phyloP scores from a whole-genome alignment of 2,888 invertebrate genomes.

The Tricholauxania praeusta region DNA sequence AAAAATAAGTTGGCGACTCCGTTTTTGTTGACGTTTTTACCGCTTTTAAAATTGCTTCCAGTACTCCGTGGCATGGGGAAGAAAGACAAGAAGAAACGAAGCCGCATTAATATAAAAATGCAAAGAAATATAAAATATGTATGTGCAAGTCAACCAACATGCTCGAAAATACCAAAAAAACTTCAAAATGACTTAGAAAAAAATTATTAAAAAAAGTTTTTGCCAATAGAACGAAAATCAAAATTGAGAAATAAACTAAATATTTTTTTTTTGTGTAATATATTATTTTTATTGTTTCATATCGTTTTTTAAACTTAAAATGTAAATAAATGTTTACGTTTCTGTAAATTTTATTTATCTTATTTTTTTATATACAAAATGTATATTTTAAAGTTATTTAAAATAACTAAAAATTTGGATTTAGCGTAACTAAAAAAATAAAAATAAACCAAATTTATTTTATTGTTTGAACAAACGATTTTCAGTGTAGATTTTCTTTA shows the following conservation, averaged over 20 bases:
- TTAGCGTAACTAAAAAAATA: slow-evolving; percentile 34
- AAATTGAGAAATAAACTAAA: slow-evolving; percentile 31
- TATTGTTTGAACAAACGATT: neutral
- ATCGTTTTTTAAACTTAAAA: slow-evolving; percentile 37
- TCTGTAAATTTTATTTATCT: slow-evolving; percentile 8
- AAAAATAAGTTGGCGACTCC: too few species aligned
- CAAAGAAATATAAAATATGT: too few species aligned
- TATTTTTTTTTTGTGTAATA: slow-evolving; percentile 30
- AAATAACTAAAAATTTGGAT: slow-evolving; percentile 55
- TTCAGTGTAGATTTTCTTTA: neutral
- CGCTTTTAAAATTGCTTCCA: too few species aligned
- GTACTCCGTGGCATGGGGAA: too few species aligned
- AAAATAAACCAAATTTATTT: slow-evolving; percentile 20
- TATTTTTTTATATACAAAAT: slow-evolving; percentile 21
- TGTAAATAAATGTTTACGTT: slow-evolving; percentile 25
- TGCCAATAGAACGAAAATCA: slow-evolving; percentile 38
- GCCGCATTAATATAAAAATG: too few species aligned
- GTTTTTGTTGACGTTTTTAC: too few species aligned
- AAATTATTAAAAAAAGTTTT: slow-evolving; percentile 24
- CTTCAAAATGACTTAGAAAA: too few species aligned
- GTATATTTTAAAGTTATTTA: slow-evolving; percentile 58
- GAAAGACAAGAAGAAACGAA: too few species aligned
- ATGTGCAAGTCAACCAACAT: too few species aligned
- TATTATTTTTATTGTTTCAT: slow-evolving; percentile 34
- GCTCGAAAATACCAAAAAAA: too few species aligned